Base-by-base conservation (phyloP, 2,113 vertebrate species). In the Sebastes fasciatus region DNA sequence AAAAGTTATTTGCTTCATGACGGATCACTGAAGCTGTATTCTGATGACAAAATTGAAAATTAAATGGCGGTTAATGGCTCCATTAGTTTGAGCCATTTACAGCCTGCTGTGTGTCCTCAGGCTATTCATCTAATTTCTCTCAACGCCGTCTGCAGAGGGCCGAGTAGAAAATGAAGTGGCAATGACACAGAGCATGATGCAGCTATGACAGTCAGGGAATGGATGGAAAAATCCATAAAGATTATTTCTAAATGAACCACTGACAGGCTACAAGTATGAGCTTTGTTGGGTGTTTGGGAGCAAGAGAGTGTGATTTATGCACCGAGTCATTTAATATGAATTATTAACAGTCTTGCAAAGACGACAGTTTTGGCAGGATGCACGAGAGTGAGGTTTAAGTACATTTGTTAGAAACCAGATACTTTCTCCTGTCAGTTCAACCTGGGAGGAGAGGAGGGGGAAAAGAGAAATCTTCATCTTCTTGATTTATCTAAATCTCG, bases 301-400 rank as follows among this genome's bases (percentile, higher is more conserved):
- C 52, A 40, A 73, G 71, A 14, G 11, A 71, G 77, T 34, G 13
- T 83, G 88, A 90, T 89, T 91, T 83, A 91, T 91, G 74, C 61
- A 34, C 26, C 19, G 26, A 45, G 84, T 85, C 80, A 91, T 91
- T 83, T 85, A 83, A 88, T 86, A 82, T 60, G 80, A 89, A 84
- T 78, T 12, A 26, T 26, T 83, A 77, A 65, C 60, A 71, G 80
- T 62, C 55, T 77, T 67, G 78, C 58, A 75, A 62, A 87, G 86
- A 80, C 11, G 73, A 68, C 85, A 82, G 86, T 21, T 86, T 81
- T 92, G 91, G 93, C 89, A 21, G 80, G 77, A 46, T 42, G 55
- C 16, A 49, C 64, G 66, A 34, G 74, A 71, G 74, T 92, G 89
- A 91, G 77, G 80, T 88, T 63, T 74, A 83, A 7, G 45, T 73